These are phyloP conservation scores for Trissolcus brochymenae DNA, from an alignment of 2,888 invertebrate genomes.

Conservation along the genomic window DNA sequence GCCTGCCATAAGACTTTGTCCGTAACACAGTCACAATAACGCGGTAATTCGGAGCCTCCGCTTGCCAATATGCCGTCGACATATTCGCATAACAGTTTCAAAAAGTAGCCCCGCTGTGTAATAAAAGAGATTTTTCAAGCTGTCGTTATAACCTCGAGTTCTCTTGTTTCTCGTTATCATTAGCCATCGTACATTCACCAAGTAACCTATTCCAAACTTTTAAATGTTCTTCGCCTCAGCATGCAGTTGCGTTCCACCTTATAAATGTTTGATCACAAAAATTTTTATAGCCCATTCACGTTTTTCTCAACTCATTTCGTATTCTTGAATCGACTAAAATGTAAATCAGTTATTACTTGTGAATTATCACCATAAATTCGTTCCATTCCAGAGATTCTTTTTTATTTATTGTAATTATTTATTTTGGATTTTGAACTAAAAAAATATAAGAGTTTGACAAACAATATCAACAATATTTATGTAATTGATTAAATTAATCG, in stretches of 20 bases:
- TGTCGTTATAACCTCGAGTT: conserved; percentile 58
- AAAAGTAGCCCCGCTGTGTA: conserved; percentile 67
- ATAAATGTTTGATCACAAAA: conserved; percentile 40
- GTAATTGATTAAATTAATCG: no score
- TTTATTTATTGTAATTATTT: no score
- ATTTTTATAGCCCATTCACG: neutral
- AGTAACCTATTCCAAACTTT: conserved; percentile 51
- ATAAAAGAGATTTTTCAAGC: conserved; percentile 67
- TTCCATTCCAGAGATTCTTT: no score
- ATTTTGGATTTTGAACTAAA: no score
- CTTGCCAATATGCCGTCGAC: conserved; percentile 74
- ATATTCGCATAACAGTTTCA: conserved; percentile 72
- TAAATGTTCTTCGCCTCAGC: conserved; percentile 42
- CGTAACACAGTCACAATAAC: conserved; percentile 68
- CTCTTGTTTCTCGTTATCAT: conserved; percentile 49
- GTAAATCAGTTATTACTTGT: neutral
- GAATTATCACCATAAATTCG: no score
- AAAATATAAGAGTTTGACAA: no score
- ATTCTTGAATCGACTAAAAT: neutral
- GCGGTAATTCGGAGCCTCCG: conserved; percentile 66
- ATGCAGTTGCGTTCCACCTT: conserved; percentile 47
- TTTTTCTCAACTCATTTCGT: neutral
- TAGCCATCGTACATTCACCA: conserved; percentile 52
- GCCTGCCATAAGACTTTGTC: conserved; percentile 71
- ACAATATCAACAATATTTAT: no score